Base-by-base conservation (phyloP, 2,797 vertebrate species). In the Macroramphosus scolopax region DNA sequence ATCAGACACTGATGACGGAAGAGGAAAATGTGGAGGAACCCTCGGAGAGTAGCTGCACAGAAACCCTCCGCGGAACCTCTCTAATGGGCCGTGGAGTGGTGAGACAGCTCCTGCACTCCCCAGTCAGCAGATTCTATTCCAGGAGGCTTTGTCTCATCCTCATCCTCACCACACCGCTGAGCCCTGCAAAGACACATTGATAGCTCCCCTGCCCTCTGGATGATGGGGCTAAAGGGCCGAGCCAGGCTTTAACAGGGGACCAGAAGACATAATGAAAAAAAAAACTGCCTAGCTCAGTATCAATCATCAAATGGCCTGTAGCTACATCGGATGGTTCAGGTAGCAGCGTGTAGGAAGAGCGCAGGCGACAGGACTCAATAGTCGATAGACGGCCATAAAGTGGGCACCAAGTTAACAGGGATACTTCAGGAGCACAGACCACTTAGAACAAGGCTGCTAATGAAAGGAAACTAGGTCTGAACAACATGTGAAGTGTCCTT, bases 61-160 rank as follows among this genome's bases (percentile, higher is more conserved):
- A 65, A 73, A 68, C 59, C 68, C 73, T 83, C 64, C 60, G 33
- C 1, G 12, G 41, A 26, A 59, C 53, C 46, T 56, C 62, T 68
- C 80, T 78, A 79, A 77, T 68, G 72, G 69, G 51, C 67, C 8
- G 8, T 51, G 55, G 60, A 66, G 51, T 44, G 55, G 61, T 72
- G 61, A 70, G 63, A 74, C 30, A 32, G 64, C 70, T 76, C 68
- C 67, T 68, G 51, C 68, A 64, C 58, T 75, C 50, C 56, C 22
- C 15, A 38, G 67, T 87, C 85, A 86, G 84, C 85, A 84, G 49
- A 75, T 77, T 85, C 65, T 81, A 82, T 78, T 87, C 78, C 74
- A 75, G 68, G 75, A 81, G 59, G 55, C 49, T 59, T 32, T 15
- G 2, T 68, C 54, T 72, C 31, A 42, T n/a, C n/a, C n/a, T n/a